Evolutionary conservation across 2,113 vertebrate genomes (phyloP).

Genomic region (Mustelus asterias): DNA sequence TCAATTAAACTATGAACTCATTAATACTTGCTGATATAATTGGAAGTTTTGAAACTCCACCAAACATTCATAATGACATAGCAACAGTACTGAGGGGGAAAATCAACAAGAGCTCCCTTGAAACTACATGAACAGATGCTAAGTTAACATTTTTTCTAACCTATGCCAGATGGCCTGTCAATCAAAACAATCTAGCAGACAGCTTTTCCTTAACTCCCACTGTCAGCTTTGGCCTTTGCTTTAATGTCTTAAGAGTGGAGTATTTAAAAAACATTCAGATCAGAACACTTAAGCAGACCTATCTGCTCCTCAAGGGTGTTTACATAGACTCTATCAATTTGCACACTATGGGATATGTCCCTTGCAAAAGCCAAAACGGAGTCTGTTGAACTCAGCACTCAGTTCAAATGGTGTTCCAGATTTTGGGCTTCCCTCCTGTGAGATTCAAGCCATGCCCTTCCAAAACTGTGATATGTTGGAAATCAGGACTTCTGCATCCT

Average conservation of each 20-base stretch:
- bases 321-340: not conserved
- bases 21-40: too few relatives aligned
- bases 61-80: too few relatives aligned
- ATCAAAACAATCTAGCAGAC: too few relatives aligned
- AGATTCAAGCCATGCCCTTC: not conserved
- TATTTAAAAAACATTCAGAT: not conserved
- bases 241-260: not conserved
- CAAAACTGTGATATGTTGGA: too few relatives aligned
- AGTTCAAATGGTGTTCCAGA: too few relatives aligned
- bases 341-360: not conserved
- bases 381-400: not conserved
- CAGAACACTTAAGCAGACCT: not conserved
- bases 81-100: too few relatives aligned
- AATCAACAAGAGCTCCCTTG: too few relatives aligned
- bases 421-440: not conserved
- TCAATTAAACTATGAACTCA: too few relatives aligned
- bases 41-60: too few relatives aligned
- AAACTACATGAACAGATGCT: too few relatives aligned
- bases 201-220: not conserved
- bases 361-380: not conserved
- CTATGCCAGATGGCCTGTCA: too few relatives aligned
- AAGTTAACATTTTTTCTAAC: too few relatives aligned
- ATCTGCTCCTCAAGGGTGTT: not conserved
- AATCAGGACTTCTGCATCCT: not conserved
- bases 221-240: not conserved